phyloP scores from a whole-genome alignment of 2,113 vertebrate genomes.

The Sinocyclocheilus grahami region DNA sequence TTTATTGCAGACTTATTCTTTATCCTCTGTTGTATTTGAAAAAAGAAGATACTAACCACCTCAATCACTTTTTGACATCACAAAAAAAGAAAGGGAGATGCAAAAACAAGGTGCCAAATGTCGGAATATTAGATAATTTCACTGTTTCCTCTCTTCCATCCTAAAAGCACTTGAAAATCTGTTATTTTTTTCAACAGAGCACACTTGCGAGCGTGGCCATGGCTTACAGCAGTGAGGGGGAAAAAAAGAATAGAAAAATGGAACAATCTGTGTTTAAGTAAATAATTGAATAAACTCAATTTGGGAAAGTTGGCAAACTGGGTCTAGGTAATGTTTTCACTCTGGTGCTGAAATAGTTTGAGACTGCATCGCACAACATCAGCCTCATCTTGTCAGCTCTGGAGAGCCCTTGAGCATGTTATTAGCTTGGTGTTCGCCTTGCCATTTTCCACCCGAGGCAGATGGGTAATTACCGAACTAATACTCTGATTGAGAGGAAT shows the following conservation, averaged over 20 bases:
- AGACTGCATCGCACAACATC: constrained; percentile 86
- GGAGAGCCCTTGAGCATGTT: constrained; percentile 99
- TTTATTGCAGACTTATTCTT: neutral
- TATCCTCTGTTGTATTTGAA: neutral
- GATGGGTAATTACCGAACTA: constrained; percentile 99
- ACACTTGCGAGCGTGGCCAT: constrained; percentile 37
- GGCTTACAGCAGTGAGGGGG: constrained; percentile 26
- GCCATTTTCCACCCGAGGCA: constrained; percentile 97
- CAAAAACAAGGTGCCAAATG: constrained; percentile 28
- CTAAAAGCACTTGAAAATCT: constrained; percentile 34
- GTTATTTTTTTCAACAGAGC: constrained; percentile 19
- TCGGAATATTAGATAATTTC: constrained; percentile 36
- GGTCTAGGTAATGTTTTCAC: constrained; percentile 77
- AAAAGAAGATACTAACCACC: constrained; percentile 18
- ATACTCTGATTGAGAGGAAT: constrained; percentile 99
- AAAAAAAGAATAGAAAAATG: constrained; percentile 41
- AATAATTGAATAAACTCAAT: constrained; percentile 66
- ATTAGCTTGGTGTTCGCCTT: constrained; percentile 98
- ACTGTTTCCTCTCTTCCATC: constrained; percentile 27
- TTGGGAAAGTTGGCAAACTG: constrained; percentile 65
- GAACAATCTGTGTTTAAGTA: constrained; percentile 61
- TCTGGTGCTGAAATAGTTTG: constrained; percentile 88
- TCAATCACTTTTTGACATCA: constrained; percentile 35
- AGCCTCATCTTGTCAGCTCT: constrained; percentile 94
- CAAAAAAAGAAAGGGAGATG: neutral